A percentile compares a stretch with the other conserved stretches of the same genome.
Conservation (phyloP, 2,888 invertebrate genomes). For the Hecatera dysodea region DNA sequence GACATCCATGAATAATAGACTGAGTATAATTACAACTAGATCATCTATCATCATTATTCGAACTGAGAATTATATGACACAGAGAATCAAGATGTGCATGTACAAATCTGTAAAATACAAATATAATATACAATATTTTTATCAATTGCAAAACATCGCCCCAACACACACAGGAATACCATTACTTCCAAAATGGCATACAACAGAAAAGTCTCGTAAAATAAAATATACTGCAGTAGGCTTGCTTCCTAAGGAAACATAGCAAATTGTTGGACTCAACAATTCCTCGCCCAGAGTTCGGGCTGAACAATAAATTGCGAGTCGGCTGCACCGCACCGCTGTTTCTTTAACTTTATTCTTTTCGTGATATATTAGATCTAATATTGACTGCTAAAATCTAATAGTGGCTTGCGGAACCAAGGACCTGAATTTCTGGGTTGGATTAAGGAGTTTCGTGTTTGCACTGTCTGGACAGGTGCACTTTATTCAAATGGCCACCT, state of each 20-base stretch:
- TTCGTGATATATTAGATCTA: constrained; percentile 61
- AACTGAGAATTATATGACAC: no score
- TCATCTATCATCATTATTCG: no score
- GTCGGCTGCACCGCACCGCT: constrained; percentile 65
- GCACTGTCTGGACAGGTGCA: no score
- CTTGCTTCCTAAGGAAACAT: constrained; percentile 49
- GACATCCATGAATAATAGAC: no score
- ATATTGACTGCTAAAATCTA: constrained; percentile 61
- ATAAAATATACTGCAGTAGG: constrained; percentile 51
- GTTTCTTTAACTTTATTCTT: constrained; percentile 66
- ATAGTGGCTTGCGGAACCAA: constrained; percentile 44
- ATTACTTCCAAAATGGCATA: constrained; percentile 18
- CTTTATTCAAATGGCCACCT: no score
- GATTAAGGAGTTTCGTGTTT: constrained; percentile 19
- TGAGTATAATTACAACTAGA: no score
- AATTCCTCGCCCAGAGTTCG: constrained; percentile 61
- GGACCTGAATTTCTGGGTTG: constrained; percentile 11
- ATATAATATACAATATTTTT: not conserved
- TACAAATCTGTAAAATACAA: not conserved
- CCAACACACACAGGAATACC: not conserved
- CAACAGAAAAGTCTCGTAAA: constrained; percentile 24
- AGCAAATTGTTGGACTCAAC: constrained; percentile 62
- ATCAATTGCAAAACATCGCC: not conserved
- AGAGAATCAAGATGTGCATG: not conserved
- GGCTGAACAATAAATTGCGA: constrained; percentile 70